Conservation (phyloP, 2,888 invertebrate species). For the Balanococcus diminutus region DNA sequence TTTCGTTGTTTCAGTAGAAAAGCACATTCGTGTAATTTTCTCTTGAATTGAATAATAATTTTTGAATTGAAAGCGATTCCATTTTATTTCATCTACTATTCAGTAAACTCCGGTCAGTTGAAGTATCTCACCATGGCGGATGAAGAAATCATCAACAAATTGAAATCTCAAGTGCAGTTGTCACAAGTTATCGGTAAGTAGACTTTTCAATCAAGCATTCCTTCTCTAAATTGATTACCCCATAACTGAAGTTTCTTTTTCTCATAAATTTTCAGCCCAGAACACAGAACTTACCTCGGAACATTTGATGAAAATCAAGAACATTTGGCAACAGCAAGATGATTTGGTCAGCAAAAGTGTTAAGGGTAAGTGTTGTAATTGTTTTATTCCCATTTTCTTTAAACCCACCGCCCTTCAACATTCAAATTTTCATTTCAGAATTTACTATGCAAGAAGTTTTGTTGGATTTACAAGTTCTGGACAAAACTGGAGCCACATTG, state of each 20-base stretch:
- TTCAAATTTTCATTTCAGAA: background rate
- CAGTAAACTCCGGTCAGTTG: too few species aligned
- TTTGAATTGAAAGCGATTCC: too few species aligned
- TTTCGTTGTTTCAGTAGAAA: too few species aligned
- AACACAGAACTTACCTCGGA: background rate
- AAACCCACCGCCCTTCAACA: background rate
- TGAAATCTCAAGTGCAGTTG: background rate
- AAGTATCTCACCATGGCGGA: background rate
- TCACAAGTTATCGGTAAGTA: background rate
- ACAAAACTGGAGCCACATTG: background rate
- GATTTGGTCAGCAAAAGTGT: background rate
- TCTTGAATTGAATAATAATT: too few species aligned
- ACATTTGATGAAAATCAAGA: background rate
- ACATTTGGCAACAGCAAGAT: background rate
- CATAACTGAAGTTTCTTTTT: background rate
- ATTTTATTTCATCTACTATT: too few species aligned
- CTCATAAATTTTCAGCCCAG: background rate
- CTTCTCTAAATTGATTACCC: background rate
- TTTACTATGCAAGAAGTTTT: background rate
- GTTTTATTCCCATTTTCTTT: background rate
- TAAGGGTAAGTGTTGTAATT: background rate
- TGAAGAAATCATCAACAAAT: background rate
- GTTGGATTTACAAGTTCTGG: background rate
- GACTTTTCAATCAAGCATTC: background rate
- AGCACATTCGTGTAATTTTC: too few species aligned